Percentiles rank a stretch among this genome's conserved stretches.
These are phyloP conservation scores for Grantiella picta DNA, from an alignment of 2,113 vertebrate genomes.

Conservation along the genomic window DNA sequence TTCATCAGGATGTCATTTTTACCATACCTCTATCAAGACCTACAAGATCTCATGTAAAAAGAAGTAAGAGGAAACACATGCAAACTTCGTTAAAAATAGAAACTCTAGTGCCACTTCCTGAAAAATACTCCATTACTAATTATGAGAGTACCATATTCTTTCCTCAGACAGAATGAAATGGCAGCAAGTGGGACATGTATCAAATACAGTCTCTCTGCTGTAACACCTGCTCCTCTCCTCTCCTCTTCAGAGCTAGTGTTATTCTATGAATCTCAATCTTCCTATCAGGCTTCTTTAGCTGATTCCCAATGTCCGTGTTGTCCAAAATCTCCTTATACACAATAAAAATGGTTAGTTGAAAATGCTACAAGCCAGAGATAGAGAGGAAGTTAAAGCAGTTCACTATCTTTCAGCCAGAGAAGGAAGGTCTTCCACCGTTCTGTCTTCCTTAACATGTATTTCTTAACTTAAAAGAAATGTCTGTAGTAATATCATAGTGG, in stretches of 20 bases:
- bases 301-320: not conserved
- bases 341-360: not conserved
- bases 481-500: not conserved
- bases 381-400: not conserved
- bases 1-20: not conserved
- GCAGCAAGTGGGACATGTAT: not conserved
- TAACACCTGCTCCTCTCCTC: not conserved
- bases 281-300: not conserved
- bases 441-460: not conserved
- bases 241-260: not conserved
- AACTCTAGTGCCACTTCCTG: not conserved
- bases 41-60: not conserved
- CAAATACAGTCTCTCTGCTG: not conserved
- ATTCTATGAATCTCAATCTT: not conserved
- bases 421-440: not conserved
- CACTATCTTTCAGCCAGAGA: not conserved
- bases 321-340: not conserved
- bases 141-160: not conserved
- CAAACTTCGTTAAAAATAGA: not conserved
- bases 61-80: not conserved
- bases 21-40: not conserved
- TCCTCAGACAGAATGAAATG: not conserved
- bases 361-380: not conserved
- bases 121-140: not conserved
- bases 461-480: not conserved